Evolutionary conservation across 2,113 vertebrate genomes (phyloP).

Genomic region (Megaleporinus macrocephalus): DNA sequence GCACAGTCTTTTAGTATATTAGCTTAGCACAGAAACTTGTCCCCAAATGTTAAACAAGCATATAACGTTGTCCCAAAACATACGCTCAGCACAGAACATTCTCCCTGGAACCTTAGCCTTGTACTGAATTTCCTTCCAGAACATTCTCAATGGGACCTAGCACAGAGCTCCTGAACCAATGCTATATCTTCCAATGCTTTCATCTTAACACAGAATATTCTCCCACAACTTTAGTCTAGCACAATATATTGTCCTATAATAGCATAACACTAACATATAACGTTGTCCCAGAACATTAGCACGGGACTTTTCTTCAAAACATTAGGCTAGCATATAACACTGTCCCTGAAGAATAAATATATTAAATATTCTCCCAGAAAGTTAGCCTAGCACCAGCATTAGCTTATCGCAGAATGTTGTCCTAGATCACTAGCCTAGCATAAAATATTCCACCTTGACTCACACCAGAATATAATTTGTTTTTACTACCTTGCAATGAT

Average conservation of each 20-base stretch:
- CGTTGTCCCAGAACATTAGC: background rate
- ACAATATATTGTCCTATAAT: too few relatives aligned
- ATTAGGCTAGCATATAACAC: background rate
- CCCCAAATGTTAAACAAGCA: background rate
- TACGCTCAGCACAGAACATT: background rate
- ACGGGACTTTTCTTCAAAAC: background rate
- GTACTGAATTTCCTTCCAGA: too few relatives aligned
- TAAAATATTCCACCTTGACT: too few relatives aligned
- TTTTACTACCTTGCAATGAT: too few relatives aligned
- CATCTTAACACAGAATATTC: background rate
- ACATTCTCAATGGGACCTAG: too few relatives aligned
- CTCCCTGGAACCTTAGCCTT: background rate
- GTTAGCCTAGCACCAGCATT: too few relatives aligned
- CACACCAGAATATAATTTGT: too few relatives aligned
- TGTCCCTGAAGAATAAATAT: background rate
- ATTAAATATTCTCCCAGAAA: too few relatives aligned
- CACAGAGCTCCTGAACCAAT: too few relatives aligned
- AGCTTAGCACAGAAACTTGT: background rate
- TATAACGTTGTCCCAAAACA: background rate
- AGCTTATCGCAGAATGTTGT: too few relatives aligned
- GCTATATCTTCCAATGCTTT: too few relatives aligned
- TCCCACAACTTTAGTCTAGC: background rate
- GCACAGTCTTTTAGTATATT: background rate
- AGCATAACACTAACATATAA: background rate
- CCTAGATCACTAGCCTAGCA: too few relatives aligned